Evolutionary conservation across 2,888 invertebrate genomes (phyloP), one percentile per base, ranked within the genome.

Genomic region (Orthosia cruda): DNA sequence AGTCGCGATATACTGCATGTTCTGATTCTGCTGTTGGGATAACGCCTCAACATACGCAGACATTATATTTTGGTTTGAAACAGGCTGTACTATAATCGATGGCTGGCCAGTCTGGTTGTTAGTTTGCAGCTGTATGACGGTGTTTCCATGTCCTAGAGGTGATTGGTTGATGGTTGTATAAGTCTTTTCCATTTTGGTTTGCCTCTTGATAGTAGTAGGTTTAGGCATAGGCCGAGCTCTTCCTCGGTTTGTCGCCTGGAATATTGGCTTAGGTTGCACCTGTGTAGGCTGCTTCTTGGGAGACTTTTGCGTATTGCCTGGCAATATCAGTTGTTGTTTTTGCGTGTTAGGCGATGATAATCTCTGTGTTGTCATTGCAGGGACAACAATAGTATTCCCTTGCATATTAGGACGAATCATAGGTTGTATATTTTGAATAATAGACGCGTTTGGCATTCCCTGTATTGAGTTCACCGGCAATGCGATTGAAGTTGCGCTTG

Each of bases 1-100:
- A 0, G 98, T 97, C 15, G 98, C 97, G 62, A 98, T 97, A 88
- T 98, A 98, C 89, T 98, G 98, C 93, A 98, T 96, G 90, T 98
- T 98, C 91, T 98, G 98, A 74, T 97, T 97, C 72, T 97, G 97
- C 84, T 97, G 97, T 88, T 98, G 98, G 66, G 98, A 98, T 84
- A 98, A 96, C 0, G 98, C 97, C 89, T 98, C 98, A 4, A 98
- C 97, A 92, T 98, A 98, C 20, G 95, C 95, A 3, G 98, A 97
- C 96, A 97, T 97, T 55, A 97, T 96, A 71, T 97, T 97, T 72
- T 97, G 97, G 88, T 97, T 97, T 49, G 94, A 93, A 15, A 97
- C 96, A 88, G 98, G 98, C 90, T 98, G 98, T 2, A 98, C 97
- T 84, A 98, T 98, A 26, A 98, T 97, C 0, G 97, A 97, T 0